Percentiles rank a stretch among this genome's conserved stretches.
Evolutionary conservation across 2,113 vertebrate genomes (phyloP).

Genomic region (Mirza zaza): DNA sequence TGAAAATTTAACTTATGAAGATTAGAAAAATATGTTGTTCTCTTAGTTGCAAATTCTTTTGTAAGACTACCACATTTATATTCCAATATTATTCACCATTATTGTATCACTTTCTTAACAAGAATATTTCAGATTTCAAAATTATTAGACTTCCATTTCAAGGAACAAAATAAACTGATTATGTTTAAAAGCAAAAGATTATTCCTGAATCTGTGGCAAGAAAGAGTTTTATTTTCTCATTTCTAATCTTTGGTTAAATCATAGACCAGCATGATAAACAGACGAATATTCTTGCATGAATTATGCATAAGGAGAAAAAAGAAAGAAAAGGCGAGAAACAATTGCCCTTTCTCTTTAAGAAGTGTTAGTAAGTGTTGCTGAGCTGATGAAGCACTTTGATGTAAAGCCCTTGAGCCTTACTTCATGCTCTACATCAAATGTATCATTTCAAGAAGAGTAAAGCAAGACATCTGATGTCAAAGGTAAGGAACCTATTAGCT

Average conservation of each 20-base stretch:
- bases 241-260: constrained; percentile 68
- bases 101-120: constrained; percentile 60
- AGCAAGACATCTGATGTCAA: not conserved
- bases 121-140: constrained; percentile 52
- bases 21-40: not conserved
- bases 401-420: constrained; percentile 39
- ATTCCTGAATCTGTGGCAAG: constrained; percentile 63
- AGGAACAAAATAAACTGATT: constrained; percentile 65
- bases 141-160: constrained; percentile 70
- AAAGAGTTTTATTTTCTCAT: constrained; percentile 59
- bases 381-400: constrained; percentile 52
- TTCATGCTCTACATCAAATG: not conserved
- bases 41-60: not conserved
- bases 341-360: constrained; percentile 45
- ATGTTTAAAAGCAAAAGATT: constrained; percentile 69
- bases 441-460: not conserved
- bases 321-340: constrained; percentile 45
- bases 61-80: not conserved
- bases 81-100: not conserved
- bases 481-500: not conserved
- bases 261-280: constrained; percentile 64
- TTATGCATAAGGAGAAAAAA: constrained; percentile 66
- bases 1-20: not conserved
- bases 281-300: constrained; percentile 62
- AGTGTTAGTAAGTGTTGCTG: constrained; percentile 42